Evolutionary conservation across 1,140 invertebrate genomes (phyloP).

Genomic region (Himalopsyche phryganea): DNA sequence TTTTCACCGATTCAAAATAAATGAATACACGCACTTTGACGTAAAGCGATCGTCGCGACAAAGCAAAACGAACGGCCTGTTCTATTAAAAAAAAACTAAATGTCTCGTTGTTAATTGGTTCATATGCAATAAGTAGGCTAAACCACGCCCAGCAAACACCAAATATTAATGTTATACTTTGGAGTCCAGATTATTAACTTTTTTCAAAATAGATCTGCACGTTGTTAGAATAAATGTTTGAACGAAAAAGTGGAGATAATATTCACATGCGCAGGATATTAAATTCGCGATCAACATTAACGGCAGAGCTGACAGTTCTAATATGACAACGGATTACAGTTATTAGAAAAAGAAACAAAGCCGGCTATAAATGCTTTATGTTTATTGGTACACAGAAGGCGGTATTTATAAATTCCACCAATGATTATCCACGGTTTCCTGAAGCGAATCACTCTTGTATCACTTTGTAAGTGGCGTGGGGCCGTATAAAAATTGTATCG

Average conservation of each 20-base stretch:
- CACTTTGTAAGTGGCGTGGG: slow-evolving; percentile 21
- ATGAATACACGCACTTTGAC: slow-evolving; percentile 8
- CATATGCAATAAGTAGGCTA: slow-evolving; percentile 5
- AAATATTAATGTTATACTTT: neutral
- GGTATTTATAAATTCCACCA: slow-evolving; percentile 28
- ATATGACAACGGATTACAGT: too few relatives aligned
- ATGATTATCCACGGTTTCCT: slow-evolving; percentile 10
- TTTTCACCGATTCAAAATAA: neutral
- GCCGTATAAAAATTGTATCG: slow-evolving; percentile 21
- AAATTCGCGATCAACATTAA: too few relatives aligned
- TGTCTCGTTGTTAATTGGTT: slow-evolving; percentile 20
- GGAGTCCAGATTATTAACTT: too few relatives aligned
- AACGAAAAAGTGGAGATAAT: too few relatives aligned
- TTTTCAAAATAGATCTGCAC: too few relatives aligned
- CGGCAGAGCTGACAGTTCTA: too few relatives aligned
- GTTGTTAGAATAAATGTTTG: too few relatives aligned
- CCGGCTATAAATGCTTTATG: slow-evolving; percentile 20
- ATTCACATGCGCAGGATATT: too few relatives aligned
- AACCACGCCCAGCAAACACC: slow-evolving; percentile 12
- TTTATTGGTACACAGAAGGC: slow-evolving; percentile 23
- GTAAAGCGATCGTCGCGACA: slow-evolving; percentile 10
- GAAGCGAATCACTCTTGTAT: slow-evolving; percentile 14
- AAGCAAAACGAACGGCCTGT: slow-evolving; percentile 19
- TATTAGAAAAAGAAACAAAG: slow-evolving; percentile 18
- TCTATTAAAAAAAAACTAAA: slow-evolving; percentile 18